Evolutionary conservation across 2,797 vertebrate species (phyloP), one percentile per base, ranked within the genome.

Genomic region (Anableps anableps): DNA sequence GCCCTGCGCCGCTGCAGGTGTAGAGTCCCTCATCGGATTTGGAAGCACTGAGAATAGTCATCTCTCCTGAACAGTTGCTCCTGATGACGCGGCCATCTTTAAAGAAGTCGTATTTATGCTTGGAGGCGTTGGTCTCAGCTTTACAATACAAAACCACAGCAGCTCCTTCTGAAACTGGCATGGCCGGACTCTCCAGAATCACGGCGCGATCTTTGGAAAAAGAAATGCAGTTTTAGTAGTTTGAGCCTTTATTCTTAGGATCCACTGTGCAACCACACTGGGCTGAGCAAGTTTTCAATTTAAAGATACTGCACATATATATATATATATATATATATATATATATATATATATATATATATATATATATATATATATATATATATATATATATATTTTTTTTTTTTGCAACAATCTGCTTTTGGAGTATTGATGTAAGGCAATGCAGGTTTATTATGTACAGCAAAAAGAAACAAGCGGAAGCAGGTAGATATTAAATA

Each of bases 1-100:
- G 43, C 21, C 77, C 80, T 0, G 85, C 29, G 74, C 80, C 16
- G 45, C 78, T 79, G 77, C 93, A 94, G n/a, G 7, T 74, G 83
- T 92, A 94, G 47, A 89, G 68, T 1, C 91, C 93, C 50, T 88
- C 82, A 3, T 93, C 84, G 0, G 85, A 66, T 34, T 41, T 81
- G 38, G 88, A 72, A 0, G 36, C 75, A 0, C 31, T 16, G 4
- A 1, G 13, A 17, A 94, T 47, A 43, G 36, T 85, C 80, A 88
- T 34, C 72, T 82, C 38, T 51, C 84, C 89, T 0, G 34, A 72
- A 73, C 82, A 62, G 83, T 60, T 76, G 64, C 17, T 86, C 45
- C 21, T 1, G 66, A 92, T 17, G 60, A 1, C 1, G 7, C 1
- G 1, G 13, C 58, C 88, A 0, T 93, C 88, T 84, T 87, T 93